Evolutionary conservation across 1,140 invertebrate genomes (phyloP).

Genomic region (Copidosoma floridanum): DNA sequence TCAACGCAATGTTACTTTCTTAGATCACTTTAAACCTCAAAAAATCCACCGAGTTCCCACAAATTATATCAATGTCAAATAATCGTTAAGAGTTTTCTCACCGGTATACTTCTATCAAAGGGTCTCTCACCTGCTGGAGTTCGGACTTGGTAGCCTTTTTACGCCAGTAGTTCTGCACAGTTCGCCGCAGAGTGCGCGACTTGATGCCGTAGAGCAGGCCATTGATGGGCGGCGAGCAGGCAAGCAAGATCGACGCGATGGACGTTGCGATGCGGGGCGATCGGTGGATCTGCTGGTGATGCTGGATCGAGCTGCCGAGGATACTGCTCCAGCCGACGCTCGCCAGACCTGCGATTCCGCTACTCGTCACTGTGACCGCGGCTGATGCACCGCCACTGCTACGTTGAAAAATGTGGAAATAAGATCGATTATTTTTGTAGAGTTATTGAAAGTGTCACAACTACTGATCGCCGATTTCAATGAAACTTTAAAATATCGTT

Average conservation of each 20-base stretch:
- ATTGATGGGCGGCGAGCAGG: constrained; percentile 70
- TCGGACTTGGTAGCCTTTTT: constrained; percentile 78
- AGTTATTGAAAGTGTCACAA: no score
- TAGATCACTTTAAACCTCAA: no score
- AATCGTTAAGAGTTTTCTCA: no score
- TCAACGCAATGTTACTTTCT: no score
- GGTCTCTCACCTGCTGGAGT: constrained; percentile 63
- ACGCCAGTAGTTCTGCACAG: constrained; percentile 76
- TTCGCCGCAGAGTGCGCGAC: constrained; percentile 67
- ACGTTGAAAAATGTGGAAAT: no score
- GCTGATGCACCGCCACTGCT: background rate
- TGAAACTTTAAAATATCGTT: no score
- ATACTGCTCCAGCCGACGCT: background rate
- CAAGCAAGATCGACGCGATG: constrained; percentile 63
- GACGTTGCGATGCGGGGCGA: constrained; percentile 63
- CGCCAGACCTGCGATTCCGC: background rate
- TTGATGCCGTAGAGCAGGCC: constrained; percentile 76
- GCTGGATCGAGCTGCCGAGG: background rate
- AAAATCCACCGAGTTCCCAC: no score
- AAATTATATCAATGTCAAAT: no score
- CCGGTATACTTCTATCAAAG: no score
- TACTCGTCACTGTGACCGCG: background rate
- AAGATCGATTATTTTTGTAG: no score
- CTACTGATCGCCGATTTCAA: no score
- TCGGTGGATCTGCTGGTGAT: constrained; percentile 54